Conservation (phyloP, 2,888 invertebrate genomes). For the Dryobotodes eremita region DNA sequence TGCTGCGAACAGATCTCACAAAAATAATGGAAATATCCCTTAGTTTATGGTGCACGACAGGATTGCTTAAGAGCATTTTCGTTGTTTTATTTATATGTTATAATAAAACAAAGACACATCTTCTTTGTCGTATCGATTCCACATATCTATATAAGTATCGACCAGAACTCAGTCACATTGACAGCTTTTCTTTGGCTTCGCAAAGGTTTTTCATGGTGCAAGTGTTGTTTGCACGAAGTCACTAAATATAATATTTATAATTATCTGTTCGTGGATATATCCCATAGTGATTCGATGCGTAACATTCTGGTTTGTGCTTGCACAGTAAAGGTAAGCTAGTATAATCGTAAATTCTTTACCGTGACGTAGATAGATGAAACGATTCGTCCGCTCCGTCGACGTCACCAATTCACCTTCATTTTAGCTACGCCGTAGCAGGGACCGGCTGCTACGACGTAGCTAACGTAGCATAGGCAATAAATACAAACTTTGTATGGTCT, state of each 20-base stretch:
- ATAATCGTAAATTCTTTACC: background rate
- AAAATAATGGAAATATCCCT: constrained; percentile 12
- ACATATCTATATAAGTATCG: background rate
- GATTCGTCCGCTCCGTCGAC: background rate
- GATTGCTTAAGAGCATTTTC: background rate
- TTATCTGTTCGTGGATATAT: background rate
- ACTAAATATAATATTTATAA: background rate
- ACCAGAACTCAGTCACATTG: background rate
- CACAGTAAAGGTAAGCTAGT: background rate
- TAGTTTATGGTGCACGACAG: background rate
- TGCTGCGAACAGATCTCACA: constrained; percentile 2
- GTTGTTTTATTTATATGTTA: background rate
- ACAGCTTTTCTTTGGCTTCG: background rate
- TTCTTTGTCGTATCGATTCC: background rate
- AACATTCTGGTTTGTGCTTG: background rate
- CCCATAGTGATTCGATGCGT: background rate
- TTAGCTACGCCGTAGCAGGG: constrained; percentile 36
- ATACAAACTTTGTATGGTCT: background rate
- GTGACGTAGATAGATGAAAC: no score
- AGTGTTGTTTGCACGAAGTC: background rate
- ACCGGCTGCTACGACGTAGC: constrained; percentile 28
- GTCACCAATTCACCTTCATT: background rate
- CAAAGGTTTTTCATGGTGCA: background rate
- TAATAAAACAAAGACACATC: background rate
- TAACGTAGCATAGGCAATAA: background rate